Evolutionary conservation across 2,888 invertebrate species (phyloP).

Genomic region (Thereva unica): DNA sequence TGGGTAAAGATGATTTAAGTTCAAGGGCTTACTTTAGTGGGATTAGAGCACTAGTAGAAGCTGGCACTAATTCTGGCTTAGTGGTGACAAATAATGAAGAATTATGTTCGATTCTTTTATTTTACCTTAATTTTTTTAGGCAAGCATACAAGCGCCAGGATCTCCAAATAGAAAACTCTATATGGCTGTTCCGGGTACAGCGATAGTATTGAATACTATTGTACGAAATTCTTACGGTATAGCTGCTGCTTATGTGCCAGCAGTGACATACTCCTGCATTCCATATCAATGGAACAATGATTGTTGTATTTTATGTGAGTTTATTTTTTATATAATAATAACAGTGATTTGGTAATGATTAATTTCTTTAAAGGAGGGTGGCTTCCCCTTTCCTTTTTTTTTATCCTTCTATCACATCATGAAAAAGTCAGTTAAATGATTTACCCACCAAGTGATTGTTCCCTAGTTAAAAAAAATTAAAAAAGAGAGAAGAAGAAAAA

Average conservation of each 20-base stretch:
- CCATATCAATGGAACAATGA: constrained; percentile 15
- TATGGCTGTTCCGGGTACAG: constrained; percentile 28
- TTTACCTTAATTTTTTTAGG: too few relatives aligned
- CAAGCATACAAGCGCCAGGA: constrained; percentile 7
- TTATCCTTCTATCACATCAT: too few relatives aligned
- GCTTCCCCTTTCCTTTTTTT: too few relatives aligned
- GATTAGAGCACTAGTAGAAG: not conserved
- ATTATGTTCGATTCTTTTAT: too few relatives aligned
- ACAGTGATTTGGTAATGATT: too few relatives aligned
- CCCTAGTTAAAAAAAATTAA: too few relatives aligned
- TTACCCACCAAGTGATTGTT: too few relatives aligned
- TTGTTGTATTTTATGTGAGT: constrained; percentile 33
- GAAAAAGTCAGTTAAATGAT: too few relatives aligned
- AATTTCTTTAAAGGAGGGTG: too few relatives aligned
- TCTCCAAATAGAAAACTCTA: constrained; percentile 26
- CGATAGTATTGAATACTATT: constrained; percentile 33
- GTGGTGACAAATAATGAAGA: too few relatives aligned
- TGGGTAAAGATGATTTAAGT: constrained; percentile 23
- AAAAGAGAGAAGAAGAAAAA: too few relatives aligned
- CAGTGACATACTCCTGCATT: constrained; percentile 30
- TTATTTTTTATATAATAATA: not conserved
- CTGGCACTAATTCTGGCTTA: too few relatives aligned
- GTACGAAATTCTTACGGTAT: constrained; percentile 9
- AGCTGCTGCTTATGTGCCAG: constrained; percentile 22
- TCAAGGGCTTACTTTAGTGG: constrained; percentile 26